These are phyloP conservation scores for Beris morrisii DNA, from an alignment of 2,888 invertebrate species.

Conservation along the genomic window DNA sequence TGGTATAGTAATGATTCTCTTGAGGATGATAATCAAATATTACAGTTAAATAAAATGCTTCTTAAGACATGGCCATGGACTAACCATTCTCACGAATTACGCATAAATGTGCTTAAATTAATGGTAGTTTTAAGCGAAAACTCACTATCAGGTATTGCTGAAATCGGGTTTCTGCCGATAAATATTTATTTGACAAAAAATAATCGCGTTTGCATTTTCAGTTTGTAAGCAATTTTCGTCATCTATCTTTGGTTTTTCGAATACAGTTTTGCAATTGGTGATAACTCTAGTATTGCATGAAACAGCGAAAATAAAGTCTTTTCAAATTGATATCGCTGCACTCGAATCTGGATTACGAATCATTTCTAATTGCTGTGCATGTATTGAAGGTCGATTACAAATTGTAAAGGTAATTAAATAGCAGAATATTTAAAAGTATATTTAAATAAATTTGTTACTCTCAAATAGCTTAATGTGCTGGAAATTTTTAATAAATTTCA, in stretches of 20 bases:
- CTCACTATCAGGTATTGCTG: slow-evolving; percentile 44
- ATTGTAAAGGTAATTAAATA: slow-evolving; percentile 44
- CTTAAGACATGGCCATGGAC: slow-evolving; percentile 53
- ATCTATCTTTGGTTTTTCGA: slow-evolving; percentile 43
- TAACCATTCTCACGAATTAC: slow-evolving; percentile 47
- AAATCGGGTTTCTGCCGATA: too few species aligned
- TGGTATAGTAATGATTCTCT: slow-evolving; percentile 50
- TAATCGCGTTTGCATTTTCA: slow-evolving; percentile 23
- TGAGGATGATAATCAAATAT: slow-evolving; percentile 43
- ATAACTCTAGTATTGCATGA: slow-evolving; percentile 47
- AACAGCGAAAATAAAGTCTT: slow-evolving; percentile 44
- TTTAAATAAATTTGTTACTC: slow-evolving; percentile 6
- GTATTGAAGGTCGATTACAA: slow-evolving; percentile 50
- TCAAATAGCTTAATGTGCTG: slow-evolving; percentile 44
- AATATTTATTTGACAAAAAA: neutral
- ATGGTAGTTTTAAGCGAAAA: slow-evolving; percentile 49
- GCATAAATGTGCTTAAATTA: slow-evolving; percentile 44
- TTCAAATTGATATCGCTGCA: slow-evolving; percentile 38
- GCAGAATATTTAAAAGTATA: neutral
- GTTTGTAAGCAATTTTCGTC: slow-evolving; percentile 50
- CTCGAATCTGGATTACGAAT: slow-evolving; percentile 47
- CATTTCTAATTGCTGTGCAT: slow-evolving; percentile 51
- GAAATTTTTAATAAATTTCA: slow-evolving; percentile 50
- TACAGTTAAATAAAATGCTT: slow-evolving; percentile 43
- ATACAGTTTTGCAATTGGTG: slow-evolving; percentile 49